phyloP scores from a whole-genome alignment of 2,113 vertebrate species.

The Argyrosomus japonicus region DNA sequence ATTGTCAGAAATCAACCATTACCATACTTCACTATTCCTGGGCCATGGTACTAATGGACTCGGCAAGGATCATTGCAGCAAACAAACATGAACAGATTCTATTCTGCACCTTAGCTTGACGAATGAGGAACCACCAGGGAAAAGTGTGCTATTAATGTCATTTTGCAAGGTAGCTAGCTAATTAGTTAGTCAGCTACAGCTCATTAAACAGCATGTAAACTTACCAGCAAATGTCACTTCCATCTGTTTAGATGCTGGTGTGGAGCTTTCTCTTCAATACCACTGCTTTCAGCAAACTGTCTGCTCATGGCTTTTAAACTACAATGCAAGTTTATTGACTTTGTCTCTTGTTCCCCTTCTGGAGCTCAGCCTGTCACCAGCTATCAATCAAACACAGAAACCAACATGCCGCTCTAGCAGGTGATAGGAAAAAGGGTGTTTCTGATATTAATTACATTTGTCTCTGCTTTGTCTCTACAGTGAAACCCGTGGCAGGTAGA shows the following conservation, averaged over 20 bases:
- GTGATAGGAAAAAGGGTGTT: background rate
- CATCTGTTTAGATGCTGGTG: background rate
- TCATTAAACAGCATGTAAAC: background rate
- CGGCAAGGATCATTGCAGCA: slow-evolving; percentile 38
- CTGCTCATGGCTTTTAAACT: background rate
- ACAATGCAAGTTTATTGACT: background rate
- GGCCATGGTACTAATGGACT: slow-evolving; percentile 9
- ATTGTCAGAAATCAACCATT: slow-evolving; percentile 35
- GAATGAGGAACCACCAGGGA: too few relatives aligned
- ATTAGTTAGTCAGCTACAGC: background rate
- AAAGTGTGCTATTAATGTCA: background rate
- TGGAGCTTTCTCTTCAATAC: background rate
- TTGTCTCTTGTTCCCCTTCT: background rate
- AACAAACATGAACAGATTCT: slow-evolving; percentile 14
- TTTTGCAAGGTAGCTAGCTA: background rate
- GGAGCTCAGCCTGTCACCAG: background rate
- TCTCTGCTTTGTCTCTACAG: too few relatives aligned
- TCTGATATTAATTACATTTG: background rate
- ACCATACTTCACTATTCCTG: slow-evolving; percentile 30
- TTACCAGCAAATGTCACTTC: background rate
- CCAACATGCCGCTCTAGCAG: background rate
- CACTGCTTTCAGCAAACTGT: background rate
- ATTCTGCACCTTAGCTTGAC: too few relatives aligned
- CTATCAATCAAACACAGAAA: background rate
- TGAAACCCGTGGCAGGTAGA: background rate